phyloP scores from a whole-genome alignment of 2,113 vertebrate species.

The Talpa occidentalis region DNA sequence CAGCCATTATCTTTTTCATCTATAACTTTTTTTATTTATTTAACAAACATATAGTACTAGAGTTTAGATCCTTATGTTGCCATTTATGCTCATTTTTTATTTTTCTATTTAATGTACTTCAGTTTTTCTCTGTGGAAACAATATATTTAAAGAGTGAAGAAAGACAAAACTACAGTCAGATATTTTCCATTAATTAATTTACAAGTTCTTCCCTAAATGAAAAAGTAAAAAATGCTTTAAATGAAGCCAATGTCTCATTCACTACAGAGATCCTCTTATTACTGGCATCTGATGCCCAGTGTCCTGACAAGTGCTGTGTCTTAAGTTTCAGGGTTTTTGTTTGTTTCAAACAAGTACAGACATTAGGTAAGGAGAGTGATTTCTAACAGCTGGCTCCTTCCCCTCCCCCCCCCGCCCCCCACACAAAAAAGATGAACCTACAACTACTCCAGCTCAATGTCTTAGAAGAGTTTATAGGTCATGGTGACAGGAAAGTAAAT shows the following conservation, averaged over 20 bases:
- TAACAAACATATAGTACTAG: not conserved
- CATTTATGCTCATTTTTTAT: not conserved
- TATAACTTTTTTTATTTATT: not conserved
- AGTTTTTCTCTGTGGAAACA: constrained; percentile 31
- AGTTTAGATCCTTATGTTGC: not conserved
- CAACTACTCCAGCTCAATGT: not conserved
- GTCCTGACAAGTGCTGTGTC: not conserved
- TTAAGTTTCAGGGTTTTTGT: not conserved
- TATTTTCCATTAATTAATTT: not conserved
- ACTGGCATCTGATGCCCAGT: not conserved
- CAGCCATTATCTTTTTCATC: not conserved
- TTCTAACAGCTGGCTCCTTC: not conserved
- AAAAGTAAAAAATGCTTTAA: not conserved
- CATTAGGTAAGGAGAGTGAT: not conserved
- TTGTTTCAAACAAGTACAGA: not conserved
- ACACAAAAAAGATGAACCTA: not conserved
- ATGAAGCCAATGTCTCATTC: not conserved
- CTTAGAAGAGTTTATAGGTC: not conserved
- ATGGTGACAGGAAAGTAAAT: not conserved
- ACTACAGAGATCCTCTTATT: not conserved
- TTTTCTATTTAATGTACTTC: constrained; percentile 9
- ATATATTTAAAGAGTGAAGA: not conserved
- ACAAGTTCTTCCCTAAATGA: not conserved
- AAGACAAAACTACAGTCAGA: not conserved
- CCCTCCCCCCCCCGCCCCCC: no score